Conservation (phyloP, 2,888 invertebrate species). For the Papilio elwesi region DNA sequence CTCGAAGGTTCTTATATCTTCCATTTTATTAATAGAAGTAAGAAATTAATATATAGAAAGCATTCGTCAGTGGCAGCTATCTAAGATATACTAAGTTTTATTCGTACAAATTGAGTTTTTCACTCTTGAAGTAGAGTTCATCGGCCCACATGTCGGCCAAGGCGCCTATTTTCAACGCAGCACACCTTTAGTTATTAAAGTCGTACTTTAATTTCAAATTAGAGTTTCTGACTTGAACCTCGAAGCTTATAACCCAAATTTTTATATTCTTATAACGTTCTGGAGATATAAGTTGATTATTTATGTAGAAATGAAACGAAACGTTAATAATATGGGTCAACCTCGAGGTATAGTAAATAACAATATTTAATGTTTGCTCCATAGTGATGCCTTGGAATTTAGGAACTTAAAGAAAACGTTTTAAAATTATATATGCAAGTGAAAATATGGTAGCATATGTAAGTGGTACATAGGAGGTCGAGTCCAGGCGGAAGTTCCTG, state of each 20-base stretch:
- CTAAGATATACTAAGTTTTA: constrained; percentile 19
- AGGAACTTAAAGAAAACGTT: background rate
- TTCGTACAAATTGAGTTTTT: constrained; percentile 12
- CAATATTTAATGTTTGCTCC: too few species aligned
- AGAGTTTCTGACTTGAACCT: constrained; percentile 1
- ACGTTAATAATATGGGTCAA: too few species aligned
- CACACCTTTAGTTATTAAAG: constrained; percentile 26
- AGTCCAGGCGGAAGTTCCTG: constrained; percentile 57
- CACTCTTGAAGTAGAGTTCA: constrained; percentile 20
- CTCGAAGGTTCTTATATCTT: background rate
- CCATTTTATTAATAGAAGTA: background rate
- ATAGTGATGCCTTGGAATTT: background rate
- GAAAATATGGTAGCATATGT: constrained; percentile 24
- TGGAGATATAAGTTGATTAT: background rate
- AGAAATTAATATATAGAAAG: background rate
- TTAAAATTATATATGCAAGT: constrained; percentile 28
- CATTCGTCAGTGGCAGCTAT: constrained; percentile 19
- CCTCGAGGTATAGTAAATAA: too few species aligned
- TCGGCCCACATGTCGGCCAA: constrained; percentile 25
- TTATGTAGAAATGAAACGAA: too few species aligned
- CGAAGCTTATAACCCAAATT: constrained; percentile 5
- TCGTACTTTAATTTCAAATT: constrained; percentile 25
- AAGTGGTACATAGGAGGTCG: constrained; percentile 42
- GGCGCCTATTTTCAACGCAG: constrained; percentile 21
- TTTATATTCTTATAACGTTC: background rate